Evolutionary conservation across 1,140 invertebrate genomes (phyloP).

Genomic region (Gonatopus flavifemur): DNA sequence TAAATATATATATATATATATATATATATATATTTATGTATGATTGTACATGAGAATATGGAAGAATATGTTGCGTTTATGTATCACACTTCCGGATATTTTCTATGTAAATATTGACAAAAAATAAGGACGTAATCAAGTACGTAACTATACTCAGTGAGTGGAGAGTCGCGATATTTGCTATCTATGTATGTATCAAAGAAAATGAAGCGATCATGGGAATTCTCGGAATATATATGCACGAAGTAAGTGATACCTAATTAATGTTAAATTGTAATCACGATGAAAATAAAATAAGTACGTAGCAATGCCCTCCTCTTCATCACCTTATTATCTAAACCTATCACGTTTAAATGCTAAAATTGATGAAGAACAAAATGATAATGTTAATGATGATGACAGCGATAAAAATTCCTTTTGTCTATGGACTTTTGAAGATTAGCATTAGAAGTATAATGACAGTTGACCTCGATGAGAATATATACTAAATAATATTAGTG

Average conservation of each 20-base stretch:
- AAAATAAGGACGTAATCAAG: constrained; percentile 10
- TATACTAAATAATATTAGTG: background rate
- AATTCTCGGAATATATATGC: constrained; percentile 31
- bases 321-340: constrained; percentile 34
- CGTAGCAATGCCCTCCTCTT: constrained; percentile 53
- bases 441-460: constrained; percentile 45
- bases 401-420: constrained; percentile 36
- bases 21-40: background rate
- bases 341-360: constrained; percentile 52
- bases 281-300: constrained; percentile 48
- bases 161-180: constrained; percentile 15
- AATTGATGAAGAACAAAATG: constrained; percentile 43
- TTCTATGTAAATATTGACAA: constrained; percentile 58
- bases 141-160: constrained; percentile 30
- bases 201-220: constrained; percentile 14
- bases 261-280: constrained; percentile 56
- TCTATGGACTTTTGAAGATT: constrained; percentile 55
- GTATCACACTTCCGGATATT: constrained; percentile 25
- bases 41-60: constrained; percentile 1
- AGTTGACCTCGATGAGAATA: background rate
- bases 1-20: constrained; percentile 1
- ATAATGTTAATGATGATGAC: constrained; percentile 18
- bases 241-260: constrained; percentile 49
- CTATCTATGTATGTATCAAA: background rate
- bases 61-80: constrained; percentile 4